Evolutionary conservation across 92 coral and sea anemone species (phyloP), one percentile per base, ranked within the genome.

Genomic region (Zoanthus sansibaricus): DNA sequence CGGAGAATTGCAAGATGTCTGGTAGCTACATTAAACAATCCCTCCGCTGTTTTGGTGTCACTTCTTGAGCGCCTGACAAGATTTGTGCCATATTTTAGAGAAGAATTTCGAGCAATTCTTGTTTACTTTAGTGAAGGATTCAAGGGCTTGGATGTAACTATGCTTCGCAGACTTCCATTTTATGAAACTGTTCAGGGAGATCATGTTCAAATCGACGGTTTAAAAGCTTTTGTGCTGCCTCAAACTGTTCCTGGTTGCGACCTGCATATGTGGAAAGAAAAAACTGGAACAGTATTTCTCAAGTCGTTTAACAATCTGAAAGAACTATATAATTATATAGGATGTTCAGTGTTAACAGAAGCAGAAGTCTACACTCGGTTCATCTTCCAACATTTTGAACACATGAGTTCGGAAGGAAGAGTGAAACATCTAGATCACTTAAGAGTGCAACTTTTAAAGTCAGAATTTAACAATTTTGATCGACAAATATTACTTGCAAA

Each of bases 291-390:
- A 32, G 92, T 90, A 10, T 94, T 94, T 85, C 83, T 94, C 9
- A 80, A 59, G 59, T 44, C 44, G 5, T 11, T 46, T 11, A 0
- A 4, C 9, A 31, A 32, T 52, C 66, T 94, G 42, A 21, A 70
- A 1, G 33, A 87, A 8, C 86, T 94, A 3, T 84, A 90, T 56
- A 6, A 58, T 48, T 90, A 71, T 21, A 88, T 94, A 15, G 87
- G 9, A 2, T 94, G 94, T 59, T 47, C 82, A 25, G 59, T 68
- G 9, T 17, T 82, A 46, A 86, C 87, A 13, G 83, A 75, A 14
- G 67, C 85, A 2, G 98, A 90, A 18, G 78, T 88, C 17, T 94
- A 94, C 71, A 90, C 94, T 67, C 72, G 87, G 9, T 85, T 90
- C 48, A 94, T 94, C 30, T 92, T 94, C 75, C 62, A 66, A 2